A percentile compares a stretch with the other conserved stretches of the same genome.
These are phyloP conservation scores for Gymnocypris eckloni DNA, from an alignment of 2,797 vertebrate genomes.

Conservation along the genomic window DNA sequence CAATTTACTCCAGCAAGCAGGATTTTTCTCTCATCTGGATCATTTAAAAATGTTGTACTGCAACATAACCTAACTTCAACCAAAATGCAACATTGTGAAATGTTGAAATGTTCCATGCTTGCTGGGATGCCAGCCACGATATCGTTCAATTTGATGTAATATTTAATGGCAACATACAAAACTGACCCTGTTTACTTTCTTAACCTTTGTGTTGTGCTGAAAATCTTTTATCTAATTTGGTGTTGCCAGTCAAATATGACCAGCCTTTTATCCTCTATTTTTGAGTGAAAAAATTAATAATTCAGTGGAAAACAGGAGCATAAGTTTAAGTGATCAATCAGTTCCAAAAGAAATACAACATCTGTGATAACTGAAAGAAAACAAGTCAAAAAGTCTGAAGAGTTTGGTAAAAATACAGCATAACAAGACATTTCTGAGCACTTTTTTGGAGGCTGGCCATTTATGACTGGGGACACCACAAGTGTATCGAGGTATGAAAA, in stretches of 20 bases:
- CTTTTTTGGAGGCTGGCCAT: neutral
- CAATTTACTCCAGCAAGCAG: neutral
- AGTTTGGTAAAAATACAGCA: neutral
- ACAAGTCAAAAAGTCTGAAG: neutral
- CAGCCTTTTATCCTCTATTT: neutral
- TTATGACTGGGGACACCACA: neutral
- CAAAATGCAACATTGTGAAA: neutral
- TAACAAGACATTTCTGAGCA: neutral
- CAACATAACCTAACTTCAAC: neutral
- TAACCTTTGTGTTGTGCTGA: neutral
- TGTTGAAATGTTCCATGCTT: neutral
- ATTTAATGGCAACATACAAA: constrained; percentile 1
- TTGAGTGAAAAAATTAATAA: neutral
- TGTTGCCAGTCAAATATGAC: neutral
- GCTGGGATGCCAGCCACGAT: neutral
- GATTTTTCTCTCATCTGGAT: neutral
- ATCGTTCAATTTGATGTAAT: neutral
- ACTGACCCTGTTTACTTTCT: neutral
- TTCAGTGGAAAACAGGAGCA: neutral
- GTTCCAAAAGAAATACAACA: neutral
- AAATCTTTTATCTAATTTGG: neutral
- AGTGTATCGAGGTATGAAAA: neutral
- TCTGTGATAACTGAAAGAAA: neutral
- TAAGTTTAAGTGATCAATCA: neutral
- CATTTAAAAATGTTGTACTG: neutral